Evolutionary conservation across 2,113 vertebrate genomes (phyloP).

Genomic region (Podilymbus podiceps): DNA sequence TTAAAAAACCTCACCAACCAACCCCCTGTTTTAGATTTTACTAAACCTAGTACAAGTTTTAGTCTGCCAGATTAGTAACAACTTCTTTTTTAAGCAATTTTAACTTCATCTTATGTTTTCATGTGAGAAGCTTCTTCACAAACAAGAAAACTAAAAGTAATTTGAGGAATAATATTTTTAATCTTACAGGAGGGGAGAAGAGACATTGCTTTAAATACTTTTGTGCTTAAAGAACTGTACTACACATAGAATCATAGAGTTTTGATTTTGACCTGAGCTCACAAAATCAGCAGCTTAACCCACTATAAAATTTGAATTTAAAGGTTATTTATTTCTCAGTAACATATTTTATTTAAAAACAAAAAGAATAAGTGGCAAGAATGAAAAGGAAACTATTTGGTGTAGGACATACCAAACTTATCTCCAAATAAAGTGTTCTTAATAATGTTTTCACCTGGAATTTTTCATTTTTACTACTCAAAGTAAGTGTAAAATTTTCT

Average conservation of each 20-base stretch:
- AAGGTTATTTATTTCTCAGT: not conserved
- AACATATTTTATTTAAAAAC: not conserved
- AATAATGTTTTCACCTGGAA: not conserved
- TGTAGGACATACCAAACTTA: not conserved
- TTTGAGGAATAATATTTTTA: not conserved
- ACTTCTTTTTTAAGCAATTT: not conserved
- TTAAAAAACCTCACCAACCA: not conserved
- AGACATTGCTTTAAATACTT: not conserved
- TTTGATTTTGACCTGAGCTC: not conserved
- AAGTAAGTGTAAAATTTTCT: not conserved
- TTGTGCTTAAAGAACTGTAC: not conserved
- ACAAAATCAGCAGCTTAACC: not conserved
- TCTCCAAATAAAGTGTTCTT: not conserved
- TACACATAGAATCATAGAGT: accelerated
- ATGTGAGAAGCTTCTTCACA: not conserved
- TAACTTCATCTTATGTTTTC: not conserved
- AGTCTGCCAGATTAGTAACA: not conserved
- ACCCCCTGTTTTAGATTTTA: not conserved
- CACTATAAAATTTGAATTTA: not conserved
- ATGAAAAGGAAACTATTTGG: not conserved
- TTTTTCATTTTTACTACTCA: not conserved
- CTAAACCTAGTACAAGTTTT: not conserved
- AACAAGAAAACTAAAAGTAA: not conserved
- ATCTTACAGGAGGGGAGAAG: not conserved
- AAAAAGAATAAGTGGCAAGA: not conserved